Evolutionary conservation across 2,113 vertebrate species (phyloP), one percentile per base, ranked within the genome.

Genomic region (Chamaetylas fuelleborni): DNA sequence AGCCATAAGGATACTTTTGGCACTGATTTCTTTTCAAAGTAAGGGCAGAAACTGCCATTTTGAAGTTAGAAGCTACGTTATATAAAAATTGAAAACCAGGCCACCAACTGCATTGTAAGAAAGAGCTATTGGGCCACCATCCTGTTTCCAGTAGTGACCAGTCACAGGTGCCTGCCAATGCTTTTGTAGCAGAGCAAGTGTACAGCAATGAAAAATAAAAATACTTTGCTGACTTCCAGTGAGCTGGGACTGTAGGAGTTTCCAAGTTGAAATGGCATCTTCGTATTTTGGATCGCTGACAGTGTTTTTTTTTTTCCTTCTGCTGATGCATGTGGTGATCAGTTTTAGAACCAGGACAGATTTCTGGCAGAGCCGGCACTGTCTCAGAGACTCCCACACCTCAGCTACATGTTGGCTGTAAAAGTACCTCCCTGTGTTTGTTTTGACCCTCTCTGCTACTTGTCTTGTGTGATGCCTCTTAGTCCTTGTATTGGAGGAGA

Each of bases 201-300:
- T 36, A 40, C 9, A 43, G 18, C 53, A 74, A 7, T 2, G 1
- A 76, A 67, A 85, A 79, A n/a, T 26, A 74, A 72, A 73, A 69
- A 51, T 42, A 48, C 6, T 72, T 64, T 69, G 33, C 42, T 10
- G 8, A 9, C 33, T 67, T 71, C n/a, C 25, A 47, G 14, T 22
- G 51, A 60, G 28, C 65, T 67, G 33, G 28, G 19, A 42, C 10
- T 57, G 17, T 62, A 50, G 33, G 17, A 60, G 25, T 67, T 90
- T 18, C 8, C 0, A 2, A 66, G 10, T 5, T 4, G 2, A 67
- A 61, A 88, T 10, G 9, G 14, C 4, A 0, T 61, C n/a, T 87
- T 86, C 3, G 0, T 71, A 24, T 73, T 82, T 76, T 0, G 1
- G n/a, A 69, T 28, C 10, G 10, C 16, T 25, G 10, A 40, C 4